These are phyloP conservation scores for Actinernus sp. DNA, from an alignment of 92 coral and sea anemone genomes.

Conservation along the genomic window DNA sequence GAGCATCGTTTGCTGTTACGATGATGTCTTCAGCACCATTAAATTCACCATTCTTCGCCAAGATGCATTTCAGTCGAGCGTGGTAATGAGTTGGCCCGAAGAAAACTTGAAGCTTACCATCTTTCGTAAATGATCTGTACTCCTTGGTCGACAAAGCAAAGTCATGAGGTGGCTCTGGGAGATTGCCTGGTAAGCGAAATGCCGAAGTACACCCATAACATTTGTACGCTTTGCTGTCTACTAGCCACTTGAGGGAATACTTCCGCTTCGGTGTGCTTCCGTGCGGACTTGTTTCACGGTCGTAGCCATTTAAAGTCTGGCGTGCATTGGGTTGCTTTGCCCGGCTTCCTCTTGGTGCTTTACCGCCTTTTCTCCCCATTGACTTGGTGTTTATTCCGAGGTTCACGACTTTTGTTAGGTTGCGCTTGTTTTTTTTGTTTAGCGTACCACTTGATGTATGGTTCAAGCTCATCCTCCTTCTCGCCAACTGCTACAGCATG, in stretches of 20 bases:
- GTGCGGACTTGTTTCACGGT: background rate
- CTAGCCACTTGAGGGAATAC: slow-evolving; percentile 27
- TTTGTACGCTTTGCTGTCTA: slow-evolving; percentile 17
- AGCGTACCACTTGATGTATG: background rate
- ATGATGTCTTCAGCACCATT: background rate
- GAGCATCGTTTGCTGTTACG: too few relatives aligned
- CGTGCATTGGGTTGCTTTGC: background rate
- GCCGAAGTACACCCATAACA: slow-evolving; percentile 21
- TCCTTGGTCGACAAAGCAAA: slow-evolving; percentile 11
- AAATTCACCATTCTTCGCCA: slow-evolving; percentile 8
- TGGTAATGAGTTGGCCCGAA: slow-evolving; percentile 22
- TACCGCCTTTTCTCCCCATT: slow-evolving; percentile 14
- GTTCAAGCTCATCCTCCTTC: slow-evolving; percentile 1
- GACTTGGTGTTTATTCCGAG: slow-evolving; percentile 4
- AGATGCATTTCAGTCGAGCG: background rate
- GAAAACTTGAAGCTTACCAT: slow-evolving; percentile 30
- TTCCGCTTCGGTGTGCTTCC: background rate
- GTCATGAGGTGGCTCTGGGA: slow-evolving; percentile 29
- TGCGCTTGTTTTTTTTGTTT: slow-evolving; percentile 8
- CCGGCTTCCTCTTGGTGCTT: slow-evolving; percentile 2
- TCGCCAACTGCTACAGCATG: slow-evolving; percentile 20
- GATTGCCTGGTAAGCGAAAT: slow-evolving; percentile 6
- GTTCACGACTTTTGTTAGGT: slow-evolving; percentile 14
- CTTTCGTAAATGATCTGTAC: slow-evolving; percentile 21
- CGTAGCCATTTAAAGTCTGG: too few relatives aligned